Evolutionary conservation across 2,888 invertebrate genomes (phyloP).

Genomic region (Orthosia cruda): DNA sequence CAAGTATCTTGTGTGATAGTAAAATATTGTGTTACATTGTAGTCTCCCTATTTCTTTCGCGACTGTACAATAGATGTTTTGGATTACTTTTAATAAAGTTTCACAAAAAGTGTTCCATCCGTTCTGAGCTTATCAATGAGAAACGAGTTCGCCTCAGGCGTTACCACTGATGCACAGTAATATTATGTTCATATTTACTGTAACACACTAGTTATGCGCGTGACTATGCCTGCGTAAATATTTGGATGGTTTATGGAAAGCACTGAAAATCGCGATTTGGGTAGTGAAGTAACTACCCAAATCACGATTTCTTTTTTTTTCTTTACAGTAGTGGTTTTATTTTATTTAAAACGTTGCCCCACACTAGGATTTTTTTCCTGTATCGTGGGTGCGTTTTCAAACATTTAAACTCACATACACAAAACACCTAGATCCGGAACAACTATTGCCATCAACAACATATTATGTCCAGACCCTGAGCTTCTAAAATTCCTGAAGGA

Average conservation of each 20-base stretch:
- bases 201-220: background rate
- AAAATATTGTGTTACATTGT: background rate
- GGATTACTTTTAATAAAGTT: constrained; percentile 64
- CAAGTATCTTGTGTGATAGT: background rate
- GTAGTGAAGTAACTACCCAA: no score
- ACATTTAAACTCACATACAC: no score
- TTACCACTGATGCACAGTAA: constrained; percentile 33
- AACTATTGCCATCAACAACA: no score
- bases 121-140: constrained; percentile 60
- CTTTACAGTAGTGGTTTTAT: background rate
- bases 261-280: background rate
- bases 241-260: background rate
- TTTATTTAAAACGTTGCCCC: no score
- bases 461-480: no score
- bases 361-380: no score
- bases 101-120: constrained; percentile 58
- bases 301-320: no score
- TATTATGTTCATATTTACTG: constrained; percentile 26
- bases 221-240: background rate
- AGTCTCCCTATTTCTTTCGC: background rate
- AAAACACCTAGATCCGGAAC: no score
- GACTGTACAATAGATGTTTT: constrained; percentile 56
- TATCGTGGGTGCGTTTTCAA: no score
- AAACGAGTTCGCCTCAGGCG: constrained; percentile 55
- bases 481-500: no score